phyloP scores from a whole-genome alignment of 2,888 invertebrate genomes.

The Chymomyza amoena region DNA sequence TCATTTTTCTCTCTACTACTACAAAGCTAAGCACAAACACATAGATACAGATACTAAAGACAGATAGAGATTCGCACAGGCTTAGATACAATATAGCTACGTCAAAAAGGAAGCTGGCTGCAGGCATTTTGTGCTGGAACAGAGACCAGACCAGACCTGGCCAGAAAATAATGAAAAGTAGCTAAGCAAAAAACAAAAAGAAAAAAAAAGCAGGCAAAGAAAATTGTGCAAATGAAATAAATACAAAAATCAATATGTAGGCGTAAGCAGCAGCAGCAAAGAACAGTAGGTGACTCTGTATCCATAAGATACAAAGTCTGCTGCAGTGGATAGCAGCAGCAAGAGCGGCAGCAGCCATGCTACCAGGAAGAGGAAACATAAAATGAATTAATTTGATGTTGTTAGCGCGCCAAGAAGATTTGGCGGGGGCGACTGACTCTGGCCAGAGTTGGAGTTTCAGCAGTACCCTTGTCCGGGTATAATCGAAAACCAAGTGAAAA shows the following conservation, averaged over 20 bases:
- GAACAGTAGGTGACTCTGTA: constrained; percentile 8
- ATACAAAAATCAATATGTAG: constrained; percentile 71
- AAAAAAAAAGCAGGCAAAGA: not conserved
- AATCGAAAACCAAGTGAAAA: constrained; percentile 71
- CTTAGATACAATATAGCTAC: not conserved
- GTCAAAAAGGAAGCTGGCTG: constrained; percentile 32
- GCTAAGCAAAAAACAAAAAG: constrained; percentile 16
- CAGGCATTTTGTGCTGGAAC: constrained; percentile 27
- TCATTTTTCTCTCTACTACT: constrained; percentile 53
- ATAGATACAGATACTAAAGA: not conserved
- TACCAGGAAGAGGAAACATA: constrained; percentile 60
- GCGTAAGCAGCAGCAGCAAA: constrained; percentile 59
- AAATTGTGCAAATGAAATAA: constrained; percentile 56
- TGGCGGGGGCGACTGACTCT: not conserved
- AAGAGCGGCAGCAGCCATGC: not conserved
- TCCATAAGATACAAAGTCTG: constrained; percentile 18
- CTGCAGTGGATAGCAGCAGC: constrained; percentile 9
- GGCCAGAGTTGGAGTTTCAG: not conserved
- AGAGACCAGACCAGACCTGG: not conserved
- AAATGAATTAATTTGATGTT: constrained; percentile 68
- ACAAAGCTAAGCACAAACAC: not conserved
- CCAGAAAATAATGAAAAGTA: constrained; percentile 60
- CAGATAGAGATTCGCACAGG: not conserved
- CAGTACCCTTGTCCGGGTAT: constrained; percentile 25
- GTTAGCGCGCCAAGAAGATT: constrained; percentile 38